A percentile compares a stretch with the other conserved stretches of the same genome.
phyloP scores from a whole-genome alignment of 2,113 vertebrate species.

The Protobothrops mucrosquamatus region DNA sequence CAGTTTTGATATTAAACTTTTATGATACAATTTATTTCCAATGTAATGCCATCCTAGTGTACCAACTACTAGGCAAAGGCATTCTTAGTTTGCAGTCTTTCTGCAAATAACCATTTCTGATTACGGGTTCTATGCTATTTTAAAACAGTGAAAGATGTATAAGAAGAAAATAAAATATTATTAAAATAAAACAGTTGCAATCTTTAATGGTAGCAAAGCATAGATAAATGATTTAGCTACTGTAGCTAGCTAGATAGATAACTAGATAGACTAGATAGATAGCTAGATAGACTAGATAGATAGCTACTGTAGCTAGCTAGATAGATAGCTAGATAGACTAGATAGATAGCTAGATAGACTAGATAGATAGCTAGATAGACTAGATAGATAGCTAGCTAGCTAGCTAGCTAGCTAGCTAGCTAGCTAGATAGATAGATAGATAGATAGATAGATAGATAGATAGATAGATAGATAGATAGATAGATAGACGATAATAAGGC shows the following conservation, averaged over 20 bases:
- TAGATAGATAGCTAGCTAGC: fast-evolving
- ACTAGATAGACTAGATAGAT: fast-evolving
- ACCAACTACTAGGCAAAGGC: background rate
- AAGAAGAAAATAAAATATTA: background rate
- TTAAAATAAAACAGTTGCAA: background rate
- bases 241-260: no score
- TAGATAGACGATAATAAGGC: no score
- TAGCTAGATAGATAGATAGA: no score
- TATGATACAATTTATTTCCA: background rate
- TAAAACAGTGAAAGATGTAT: background rate
- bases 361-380: fast-evolving
- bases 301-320: no score
- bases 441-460: no score
- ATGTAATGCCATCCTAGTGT: background rate
- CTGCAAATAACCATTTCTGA: background rate
- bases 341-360: background rate
- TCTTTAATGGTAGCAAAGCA: background rate
- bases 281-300: no score
- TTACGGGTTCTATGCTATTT: background rate
- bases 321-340: background rate
- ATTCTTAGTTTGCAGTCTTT: background rate
- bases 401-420: no score
- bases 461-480: no score
- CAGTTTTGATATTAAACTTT: background rate
- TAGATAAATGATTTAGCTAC: background rate